A percentile compares a stretch with the other conserved stretches of the same genome.
Evolutionary conservation across 2,888 invertebrate species (phyloP).

Genomic region (Torymus tubicola): DNA sequence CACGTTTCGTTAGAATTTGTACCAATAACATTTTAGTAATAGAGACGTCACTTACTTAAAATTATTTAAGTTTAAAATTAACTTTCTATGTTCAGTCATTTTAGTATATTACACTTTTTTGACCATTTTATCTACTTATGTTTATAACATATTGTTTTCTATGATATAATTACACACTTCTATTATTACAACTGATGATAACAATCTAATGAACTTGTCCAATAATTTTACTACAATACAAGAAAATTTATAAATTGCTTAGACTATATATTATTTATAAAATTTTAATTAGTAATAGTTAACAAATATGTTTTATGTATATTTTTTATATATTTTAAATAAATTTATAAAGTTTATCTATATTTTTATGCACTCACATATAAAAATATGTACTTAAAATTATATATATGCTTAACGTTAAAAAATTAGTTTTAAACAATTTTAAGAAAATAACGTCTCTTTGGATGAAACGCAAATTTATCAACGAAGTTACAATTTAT

Average conservation of each 20-base stretch:
- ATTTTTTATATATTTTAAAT: slow-evolving; percentile 33
- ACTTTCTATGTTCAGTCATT: slow-evolving; percentile 15
- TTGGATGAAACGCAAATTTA: slow-evolving; percentile 26
- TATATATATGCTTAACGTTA: slow-evolving; percentile 26
- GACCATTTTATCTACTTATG: slow-evolving; percentile 26
- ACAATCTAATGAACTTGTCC: slow-evolving; percentile 24
- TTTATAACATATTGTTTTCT: slow-evolving; percentile 23
- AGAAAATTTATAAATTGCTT: slow-evolving; percentile 25
- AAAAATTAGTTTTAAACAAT: slow-evolving; percentile 51
- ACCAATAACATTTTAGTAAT: slow-evolving; percentile 29
- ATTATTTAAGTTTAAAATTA: slow-evolving; percentile 40
- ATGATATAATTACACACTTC: slow-evolving; percentile 17
- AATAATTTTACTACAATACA: slow-evolving; percentile 36
- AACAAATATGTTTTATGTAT: slow-evolving; percentile 48
- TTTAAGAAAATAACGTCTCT: slow-evolving; percentile 55
- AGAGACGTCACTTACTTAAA: slow-evolving; percentile 52
- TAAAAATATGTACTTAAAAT: slow-evolving; percentile 51
- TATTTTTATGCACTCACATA: slow-evolving; percentile 29
- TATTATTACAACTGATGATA: slow-evolving; percentile 37
- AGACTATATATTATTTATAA: slow-evolving; percentile 43
- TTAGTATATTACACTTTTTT: slow-evolving; percentile 32
- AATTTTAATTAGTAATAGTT: slow-evolving; percentile 50
- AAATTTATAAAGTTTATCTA: slow-evolving; percentile 36
- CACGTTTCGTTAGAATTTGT: slow-evolving; percentile 33
- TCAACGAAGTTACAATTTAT: slow-evolving; percentile 51